These are phyloP conservation scores for Oncorhynchus clarkii DNA, from an alignment of 2,113 vertebrate genomes.

Conservation along the genomic window DNA sequence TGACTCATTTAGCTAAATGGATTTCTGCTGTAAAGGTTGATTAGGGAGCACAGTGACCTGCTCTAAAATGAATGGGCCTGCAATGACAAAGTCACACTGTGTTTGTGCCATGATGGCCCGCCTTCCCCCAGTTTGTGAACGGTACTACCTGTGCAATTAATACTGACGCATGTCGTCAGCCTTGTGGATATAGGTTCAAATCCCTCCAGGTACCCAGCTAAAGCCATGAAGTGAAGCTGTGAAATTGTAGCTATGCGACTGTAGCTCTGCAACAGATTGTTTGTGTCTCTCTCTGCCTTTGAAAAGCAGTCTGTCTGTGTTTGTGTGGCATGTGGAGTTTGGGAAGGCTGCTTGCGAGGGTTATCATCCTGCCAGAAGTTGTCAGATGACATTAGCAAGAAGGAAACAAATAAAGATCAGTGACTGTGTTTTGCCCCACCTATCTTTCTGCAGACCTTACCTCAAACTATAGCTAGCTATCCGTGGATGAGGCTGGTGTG, in stretches of 20 bases:
- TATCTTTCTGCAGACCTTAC: constrained; percentile 17
- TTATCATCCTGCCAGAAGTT: constrained; percentile 17
- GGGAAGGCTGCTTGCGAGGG: constrained; percentile 19
- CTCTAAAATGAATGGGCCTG: neutral
- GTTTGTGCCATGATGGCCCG: no score
- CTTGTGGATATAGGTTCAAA: no score
- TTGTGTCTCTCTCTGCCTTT: no score
- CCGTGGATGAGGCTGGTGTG: neutral
- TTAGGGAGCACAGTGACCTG: neutral
- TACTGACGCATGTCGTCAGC: no score
- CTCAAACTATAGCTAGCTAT: constrained; percentile 26
- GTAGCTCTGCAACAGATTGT: no score
- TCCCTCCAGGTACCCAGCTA: no score
- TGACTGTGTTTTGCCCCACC: constrained; percentile 2
- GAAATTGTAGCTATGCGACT: no score
- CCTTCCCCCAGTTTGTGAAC: no score
- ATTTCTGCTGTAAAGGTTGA: constrained; percentile 1
- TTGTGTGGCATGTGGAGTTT: constrained; percentile 27
- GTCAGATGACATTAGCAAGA: neutral
- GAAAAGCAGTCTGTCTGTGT: no score
- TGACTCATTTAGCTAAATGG: neutral
- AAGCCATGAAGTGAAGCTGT: no score
- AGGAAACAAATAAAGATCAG: constrained; percentile 11
- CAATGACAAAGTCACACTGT: neutral
- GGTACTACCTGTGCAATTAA: no score